Base-by-base conservation (phyloP, 2,888 invertebrate species). In the Lobophora halterata region DNA sequence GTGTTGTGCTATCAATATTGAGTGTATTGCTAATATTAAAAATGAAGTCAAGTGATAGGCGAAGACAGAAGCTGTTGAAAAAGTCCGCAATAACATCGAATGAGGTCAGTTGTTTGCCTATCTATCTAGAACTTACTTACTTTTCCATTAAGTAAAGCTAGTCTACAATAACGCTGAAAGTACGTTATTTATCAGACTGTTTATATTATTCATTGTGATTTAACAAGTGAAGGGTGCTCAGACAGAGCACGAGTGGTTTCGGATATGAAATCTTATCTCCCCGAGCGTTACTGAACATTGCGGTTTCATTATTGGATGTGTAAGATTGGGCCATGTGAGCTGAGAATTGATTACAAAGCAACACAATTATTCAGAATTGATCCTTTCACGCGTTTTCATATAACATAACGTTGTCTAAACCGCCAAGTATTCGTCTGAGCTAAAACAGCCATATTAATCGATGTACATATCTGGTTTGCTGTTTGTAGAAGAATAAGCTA, bases 1-100 rank as follows among this genome's bases (percentile, higher is more conserved):
- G 97, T 76, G 88, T 95, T 61, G 92, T 95, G 14, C 79, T 98
- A 29, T 97, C 97, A 0, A 91, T 95, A 58, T 85, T 96, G 51
- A 95, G 95, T 68, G 88, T 93, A 31, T 89, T 93, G 52, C 80
- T 96, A 40, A 94, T 96, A 46, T 79, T 91, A 46, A 95, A 95
- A 32, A 85, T 96, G 65, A 87, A 95, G 58, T 94, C 95, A 46
- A 94, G 95, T 21, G 96, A 96, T 66, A 90, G 91, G 45, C 88
- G 95, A 16, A 88, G 95, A 45, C 92, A 94, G 63, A 91, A 92
- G 63, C 78, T 95, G 24, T 79, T 90, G 43, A 88, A 89, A 52
- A 86, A 86, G 52, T 82, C 85, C 18, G 72, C 78, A 4, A 72
- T 87, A 28, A 61, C 69, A 33, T 69, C 79, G 16, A 79, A 71